Conservation (phyloP, 35 echinoderm and acorn worm species). For the Patiria miniata region DNA sequence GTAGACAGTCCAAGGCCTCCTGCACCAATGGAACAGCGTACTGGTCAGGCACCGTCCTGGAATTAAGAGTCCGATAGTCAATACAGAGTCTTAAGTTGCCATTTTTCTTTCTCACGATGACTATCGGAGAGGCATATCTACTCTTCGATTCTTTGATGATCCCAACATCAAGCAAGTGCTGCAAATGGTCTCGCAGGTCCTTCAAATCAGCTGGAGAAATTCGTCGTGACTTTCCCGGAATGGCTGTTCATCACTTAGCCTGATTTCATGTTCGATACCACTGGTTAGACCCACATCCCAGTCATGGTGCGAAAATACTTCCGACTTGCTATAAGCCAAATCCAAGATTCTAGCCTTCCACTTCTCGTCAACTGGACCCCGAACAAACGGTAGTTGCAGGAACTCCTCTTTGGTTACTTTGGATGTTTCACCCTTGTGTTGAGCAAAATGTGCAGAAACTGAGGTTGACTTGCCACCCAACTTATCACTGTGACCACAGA, state of each 20-base stretch:
- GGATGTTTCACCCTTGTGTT: background rate
- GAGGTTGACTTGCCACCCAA: background rate
- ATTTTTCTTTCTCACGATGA: slow-evolving; percentile 74
- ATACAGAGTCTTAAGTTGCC: too few species aligned
- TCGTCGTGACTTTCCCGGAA: slow-evolving; percentile 47
- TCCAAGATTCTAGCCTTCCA: slow-evolving; percentile 25
- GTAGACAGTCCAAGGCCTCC: slow-evolving; percentile 62
- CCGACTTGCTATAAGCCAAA: background rate
- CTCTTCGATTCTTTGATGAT: slow-evolving; percentile 62
- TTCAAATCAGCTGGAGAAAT: slow-evolving; percentile 30
- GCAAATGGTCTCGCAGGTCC: slow-evolving; percentile 39
- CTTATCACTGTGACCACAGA: background rate
- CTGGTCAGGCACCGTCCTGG: too few species aligned
- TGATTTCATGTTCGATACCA: slow-evolving; percentile 29
- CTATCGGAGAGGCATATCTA: slow-evolving; percentile 73
- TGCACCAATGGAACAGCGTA: slow-evolving; percentile 68
- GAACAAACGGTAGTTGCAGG: slow-evolving; percentile 28
- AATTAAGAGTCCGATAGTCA: too few species aligned
- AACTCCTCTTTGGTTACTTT: slow-evolving; percentile 14
- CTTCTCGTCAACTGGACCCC: slow-evolving; percentile 40
- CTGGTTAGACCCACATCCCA: slow-evolving; percentile 37
- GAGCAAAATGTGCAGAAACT: background rate
- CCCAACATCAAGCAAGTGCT: slow-evolving; percentile 30
- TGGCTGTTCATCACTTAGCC: slow-evolving; percentile 50
- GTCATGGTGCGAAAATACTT: slow-evolving; percentile 48